Evolutionary conservation across 2,797 vertebrate genomes (phyloP), one percentile per base, ranked within the genome.

Genomic region (Acipenser oxyrinchus): DNA sequence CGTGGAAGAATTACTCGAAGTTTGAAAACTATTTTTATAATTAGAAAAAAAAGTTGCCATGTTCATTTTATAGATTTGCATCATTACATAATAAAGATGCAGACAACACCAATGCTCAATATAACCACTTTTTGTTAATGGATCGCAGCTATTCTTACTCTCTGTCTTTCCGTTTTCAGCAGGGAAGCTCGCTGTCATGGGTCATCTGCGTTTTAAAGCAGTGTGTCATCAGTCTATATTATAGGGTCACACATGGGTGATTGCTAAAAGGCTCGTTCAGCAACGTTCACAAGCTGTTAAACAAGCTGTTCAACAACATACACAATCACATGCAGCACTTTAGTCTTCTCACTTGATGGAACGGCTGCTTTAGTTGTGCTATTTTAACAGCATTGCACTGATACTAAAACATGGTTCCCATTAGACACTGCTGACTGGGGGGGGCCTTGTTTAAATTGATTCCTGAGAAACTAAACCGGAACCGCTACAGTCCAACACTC

Each of bases 221-320:
- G n/a, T 15, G 48, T 62, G 65, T 58, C 73, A 73, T 79, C 74
- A 75, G 81, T 78, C 70, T 72, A 76, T 70, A 72, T 73, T 72
- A 75, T 67, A 72, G 69, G 49, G 66, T 9, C 68, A 71, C 23
- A 60, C 7, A 10, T 11, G 37, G 62, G 70, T 61, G 48, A 62
- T 60, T 57, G 55, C 49, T 50, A 10, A 60, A 62, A 61, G 63
- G 61, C 68, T 57, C 23, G 8, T 8, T n/a, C 10, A 6, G 12
- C 11, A 58, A 9, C 12, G 6, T 11, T 13, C 55, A 58, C 55
- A 10, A 2, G 8, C 55, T 58, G 12, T 6, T 11, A n/a, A 58
- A 11, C 13, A 37, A 37, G 23, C 53, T 18, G 15, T 18, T 18
- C 15, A 68, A 61, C 69, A 58, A 64, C 64, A 69, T 60, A 60